phyloP scores from a whole-genome alignment of 2,888 invertebrate genomes.

The Lepidocyrtoides sp. region DNA sequence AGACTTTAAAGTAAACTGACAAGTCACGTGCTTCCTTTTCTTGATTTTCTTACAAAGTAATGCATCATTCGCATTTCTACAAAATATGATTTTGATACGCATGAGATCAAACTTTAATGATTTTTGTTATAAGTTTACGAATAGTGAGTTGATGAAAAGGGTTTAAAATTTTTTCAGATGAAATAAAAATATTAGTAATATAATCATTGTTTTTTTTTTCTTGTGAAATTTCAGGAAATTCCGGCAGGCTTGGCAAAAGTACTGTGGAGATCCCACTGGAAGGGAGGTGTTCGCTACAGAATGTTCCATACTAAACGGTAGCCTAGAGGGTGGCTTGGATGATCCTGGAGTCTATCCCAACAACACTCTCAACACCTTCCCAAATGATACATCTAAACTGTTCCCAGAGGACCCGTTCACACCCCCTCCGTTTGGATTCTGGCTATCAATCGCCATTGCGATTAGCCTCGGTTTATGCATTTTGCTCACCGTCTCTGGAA shows the following conservation, averaged over 20 bases:
- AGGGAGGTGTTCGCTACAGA: conserved; percentile 81
- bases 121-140: no score
- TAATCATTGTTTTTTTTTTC: background rate
- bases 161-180: no score
- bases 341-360: conserved; percentile 63
- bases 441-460: conserved; percentile 96
- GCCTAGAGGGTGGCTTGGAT: conserved; percentile 75
- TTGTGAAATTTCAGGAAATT: conserved; percentile 82
- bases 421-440: conserved; percentile 94
- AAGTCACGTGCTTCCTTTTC: conserved; percentile 55
- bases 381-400: conserved; percentile 61
- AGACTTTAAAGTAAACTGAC: conserved; percentile 58
- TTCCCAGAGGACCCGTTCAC: conserved; percentile 81
- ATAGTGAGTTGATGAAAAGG: no score
- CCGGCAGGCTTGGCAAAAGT: conserved; percentile 72
- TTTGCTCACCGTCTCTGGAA: conserved; percentile 97
- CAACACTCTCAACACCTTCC: conserved; percentile 35
- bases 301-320: conserved; percentile 83
- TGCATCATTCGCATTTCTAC: background rate
- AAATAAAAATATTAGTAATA: no score
- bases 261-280: conserved; percentile 80
- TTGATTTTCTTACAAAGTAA: background rate
- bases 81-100: no score
- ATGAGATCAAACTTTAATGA: no score
- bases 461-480: conserved; percentile 95